Percentiles rank a stretch among this genome's conserved stretches.
Conservation (phyloP, 2,113 vertebrate genomes). For the Meriones unguiculatus region DNA sequence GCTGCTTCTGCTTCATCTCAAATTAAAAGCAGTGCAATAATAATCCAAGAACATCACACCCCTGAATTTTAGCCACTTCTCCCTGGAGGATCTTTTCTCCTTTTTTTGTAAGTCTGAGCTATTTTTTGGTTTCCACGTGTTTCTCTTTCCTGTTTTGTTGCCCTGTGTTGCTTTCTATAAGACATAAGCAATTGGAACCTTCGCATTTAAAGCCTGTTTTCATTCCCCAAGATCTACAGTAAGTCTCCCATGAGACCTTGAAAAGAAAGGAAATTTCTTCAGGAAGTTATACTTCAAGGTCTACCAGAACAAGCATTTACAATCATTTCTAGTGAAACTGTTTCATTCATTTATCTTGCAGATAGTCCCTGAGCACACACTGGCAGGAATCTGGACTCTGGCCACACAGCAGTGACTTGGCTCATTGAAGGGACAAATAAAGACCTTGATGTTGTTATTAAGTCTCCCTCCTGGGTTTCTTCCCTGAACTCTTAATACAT, state of each 20-base stretch:
- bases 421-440: neutral
- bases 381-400: neutral
- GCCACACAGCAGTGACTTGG: neutral
- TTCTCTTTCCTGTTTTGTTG: slow-evolving; percentile 60
- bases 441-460: neutral
- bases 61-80: slow-evolving; percentile 73
- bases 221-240: neutral
- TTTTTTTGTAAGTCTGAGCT: slow-evolving; percentile 51
- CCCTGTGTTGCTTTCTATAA: slow-evolving; percentile 26
- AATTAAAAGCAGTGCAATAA: slow-evolving; percentile 80
- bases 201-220: slow-evolving; percentile 62
- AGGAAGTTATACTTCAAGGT: neutral
- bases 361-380: neutral
- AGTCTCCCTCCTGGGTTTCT: neutral
- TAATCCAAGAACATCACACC: slow-evolving; percentile 81
- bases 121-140: slow-evolving; percentile 68
- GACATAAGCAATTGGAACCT: slow-evolving; percentile 25
- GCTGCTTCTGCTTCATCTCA: slow-evolving; percentile 64
- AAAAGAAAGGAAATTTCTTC: slow-evolving; percentile 37
- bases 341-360: neutral
- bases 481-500: neutral
- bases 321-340: neutral
- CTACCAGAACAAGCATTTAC: neutral
- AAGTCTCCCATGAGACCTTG: neutral
- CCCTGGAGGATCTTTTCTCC: slow-evolving; percentile 27